Percentiles rank a stretch among this genome's conserved stretches.
Evolutionary conservation across 2,113 vertebrate species (phyloP).

Genomic region (Bombycilla garrulus): DNA sequence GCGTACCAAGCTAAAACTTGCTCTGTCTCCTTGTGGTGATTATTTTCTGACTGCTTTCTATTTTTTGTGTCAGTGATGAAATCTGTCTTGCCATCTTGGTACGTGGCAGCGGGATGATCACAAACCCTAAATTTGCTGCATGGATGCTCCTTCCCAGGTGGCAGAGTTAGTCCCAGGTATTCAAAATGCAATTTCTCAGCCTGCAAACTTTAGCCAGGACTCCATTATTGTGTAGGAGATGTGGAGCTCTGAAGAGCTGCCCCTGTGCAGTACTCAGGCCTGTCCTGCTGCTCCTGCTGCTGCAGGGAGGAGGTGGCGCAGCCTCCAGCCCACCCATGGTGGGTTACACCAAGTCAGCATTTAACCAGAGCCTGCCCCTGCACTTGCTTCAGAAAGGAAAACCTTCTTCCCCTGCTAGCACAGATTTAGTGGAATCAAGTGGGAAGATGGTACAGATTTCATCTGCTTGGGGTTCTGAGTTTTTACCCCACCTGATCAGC

Average conservation of each 20-base stretch:
- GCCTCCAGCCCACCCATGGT: not conserved
- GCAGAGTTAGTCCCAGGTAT: not conserved
- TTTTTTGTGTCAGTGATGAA: not conserved
- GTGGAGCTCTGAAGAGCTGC: not conserved
- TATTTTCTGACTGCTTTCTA: not conserved
- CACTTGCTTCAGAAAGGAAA: not conserved
- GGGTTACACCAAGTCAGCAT: not conserved
- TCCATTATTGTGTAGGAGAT: not conserved
- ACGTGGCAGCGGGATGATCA: not conserved
- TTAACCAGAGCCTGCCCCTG: not conserved
- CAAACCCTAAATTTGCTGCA: not conserved
- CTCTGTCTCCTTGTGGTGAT: not conserved
- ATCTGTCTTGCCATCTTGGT: not conserved
- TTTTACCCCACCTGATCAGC: not conserved
- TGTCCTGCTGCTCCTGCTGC: fast-evolving
- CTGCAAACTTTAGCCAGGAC: not conserved
- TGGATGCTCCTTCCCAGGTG: not conserved
- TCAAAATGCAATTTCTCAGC: not conserved
- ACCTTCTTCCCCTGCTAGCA: not conserved
- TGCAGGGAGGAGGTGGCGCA: fast-evolving
- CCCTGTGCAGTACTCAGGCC: not conserved
- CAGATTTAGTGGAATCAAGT: not conserved
- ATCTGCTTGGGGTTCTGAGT: not conserved
- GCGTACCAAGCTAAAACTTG: not conserved
- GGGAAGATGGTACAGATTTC: not conserved